Evolutionary conservation across 2,888 invertebrate species (phyloP).

Genomic region (Cartodere bifasciata): DNA sequence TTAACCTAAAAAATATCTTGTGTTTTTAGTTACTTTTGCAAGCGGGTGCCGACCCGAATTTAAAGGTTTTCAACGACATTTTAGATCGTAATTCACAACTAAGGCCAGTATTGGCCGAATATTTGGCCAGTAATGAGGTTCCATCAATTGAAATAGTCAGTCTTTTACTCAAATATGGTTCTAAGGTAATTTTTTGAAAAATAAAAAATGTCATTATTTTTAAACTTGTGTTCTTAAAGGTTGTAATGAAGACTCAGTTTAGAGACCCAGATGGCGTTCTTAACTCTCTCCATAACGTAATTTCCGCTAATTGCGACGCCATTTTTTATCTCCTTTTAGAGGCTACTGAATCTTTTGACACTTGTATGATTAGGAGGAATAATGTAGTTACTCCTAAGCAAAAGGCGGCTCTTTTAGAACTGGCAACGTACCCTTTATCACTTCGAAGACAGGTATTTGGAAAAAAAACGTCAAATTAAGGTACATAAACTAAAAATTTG

Average conservation of each 20-base stretch:
- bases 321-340: conserved; percentile 56
- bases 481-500: neutral
- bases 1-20: conserved; percentile 5
- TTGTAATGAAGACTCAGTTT: conserved; percentile 72
- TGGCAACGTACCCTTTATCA: conserved; percentile 53
- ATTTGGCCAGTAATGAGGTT: conserved; percentile 61
- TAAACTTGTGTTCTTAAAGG: too few relatives aligned
- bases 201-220: neutral
- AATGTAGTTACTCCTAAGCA: conserved; percentile 50
- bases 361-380: conserved; percentile 66
- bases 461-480: neutral
- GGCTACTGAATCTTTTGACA: conserved; percentile 65
- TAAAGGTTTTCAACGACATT: conserved; percentile 62
- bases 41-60: conserved; percentile 62
- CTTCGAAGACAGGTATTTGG: conserved; percentile 48
- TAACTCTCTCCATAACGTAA: conserved; percentile 60
- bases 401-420: conserved; percentile 49
- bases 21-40: conserved; percentile 47
- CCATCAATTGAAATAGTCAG: conserved; percentile 54
- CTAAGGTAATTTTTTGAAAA: conserved; percentile 43
- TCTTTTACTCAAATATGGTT: conserved; percentile 62
- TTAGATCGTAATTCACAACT: conserved; percentile 52
- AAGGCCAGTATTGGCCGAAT: conserved; percentile 70
- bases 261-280: conserved; percentile 74
- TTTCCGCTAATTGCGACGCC: conserved; percentile 44